Base-by-base conservation (phyloP, 2,888 invertebrate species). In the Eristalinus aeneus region DNA sequence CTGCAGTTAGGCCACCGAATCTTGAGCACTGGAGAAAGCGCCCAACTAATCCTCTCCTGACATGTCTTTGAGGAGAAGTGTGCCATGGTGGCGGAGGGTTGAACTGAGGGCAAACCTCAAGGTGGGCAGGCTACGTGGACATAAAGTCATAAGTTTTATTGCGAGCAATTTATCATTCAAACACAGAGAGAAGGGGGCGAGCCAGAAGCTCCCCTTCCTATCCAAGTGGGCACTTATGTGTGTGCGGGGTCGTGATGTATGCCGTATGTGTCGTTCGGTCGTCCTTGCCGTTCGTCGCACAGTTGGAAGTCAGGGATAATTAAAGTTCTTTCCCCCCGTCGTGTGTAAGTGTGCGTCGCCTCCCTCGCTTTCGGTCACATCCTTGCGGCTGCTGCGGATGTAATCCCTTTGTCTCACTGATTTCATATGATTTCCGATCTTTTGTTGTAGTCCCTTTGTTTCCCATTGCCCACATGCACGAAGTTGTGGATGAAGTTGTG, bases 361-460 rank as follows among this genome's bases (percentile, higher is more conserved):
- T 11, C 65, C 34, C 64, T 36, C 54, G 63, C 22, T 2, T 63
- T 61, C 16, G 11, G 22, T 23, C 53, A 68, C 73, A 81, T 73
- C 77, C 68, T 80, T 77, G 60, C 46, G 77, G 71, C 78, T 56
- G 74, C 46, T 68, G 58, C 83, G 87, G 68, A 87, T 78, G 83
- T 87, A 87, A 87, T 87, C 82, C 87, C 87, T 88, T 88, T 88
- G 88, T 88, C 85, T 87, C 82, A 68, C 82, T 88, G 87, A 88
- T 87, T 88, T 87, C 77, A 88, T 88, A 88, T 88, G 88, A 88
- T 88, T 88, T 88, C 88, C 88, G 87, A 88, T 88, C 88, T 88
- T 79, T 88, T 88, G 88, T 88, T 81, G 74, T 74, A 82, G 79
- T 78, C 82, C 77, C 83, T 87, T 85, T 88, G 79, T 88, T 76